Evolutionary conservation across 2,797 vertebrate genomes (phyloP).

Genomic region (Hipposideros larvatus): DNA sequence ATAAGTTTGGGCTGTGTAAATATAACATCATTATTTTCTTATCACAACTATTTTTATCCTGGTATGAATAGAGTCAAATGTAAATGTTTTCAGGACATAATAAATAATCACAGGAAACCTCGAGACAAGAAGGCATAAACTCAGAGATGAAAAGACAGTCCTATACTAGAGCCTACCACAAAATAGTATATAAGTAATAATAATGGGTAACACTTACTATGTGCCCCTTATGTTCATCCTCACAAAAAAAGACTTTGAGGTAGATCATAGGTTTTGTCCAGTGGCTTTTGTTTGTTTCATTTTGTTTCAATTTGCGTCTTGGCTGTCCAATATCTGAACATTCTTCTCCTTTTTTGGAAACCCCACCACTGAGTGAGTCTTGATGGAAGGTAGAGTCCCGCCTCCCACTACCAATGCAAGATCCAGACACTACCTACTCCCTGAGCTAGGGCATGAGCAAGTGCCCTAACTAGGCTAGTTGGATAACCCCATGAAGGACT

Average conservation of each 20-base stretch:
- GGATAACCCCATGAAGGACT: not conserved
- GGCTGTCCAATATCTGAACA: not conserved
- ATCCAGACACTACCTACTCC: not conserved
- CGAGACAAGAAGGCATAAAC: not conserved
- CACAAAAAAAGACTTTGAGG: not conserved
- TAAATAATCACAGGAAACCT: not conserved
- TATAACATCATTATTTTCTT: slow-evolving; percentile 34
- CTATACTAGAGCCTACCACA: not conserved
- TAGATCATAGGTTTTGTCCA: not conserved
- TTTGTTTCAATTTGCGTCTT: slow-evolving; percentile 38
- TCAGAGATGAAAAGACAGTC: not conserved
- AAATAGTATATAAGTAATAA: not conserved
- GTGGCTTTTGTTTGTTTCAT: not conserved
- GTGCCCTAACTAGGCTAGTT: not conserved
- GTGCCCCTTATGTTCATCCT: not conserved
- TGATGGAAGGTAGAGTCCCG: not conserved
- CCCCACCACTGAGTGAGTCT: not conserved
- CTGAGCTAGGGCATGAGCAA: not conserved
- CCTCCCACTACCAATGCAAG: not conserved
- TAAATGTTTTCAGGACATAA: not conserved
- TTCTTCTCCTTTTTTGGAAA: slow-evolving; percentile 15
- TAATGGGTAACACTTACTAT: not conserved
- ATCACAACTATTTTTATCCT: slow-evolving; percentile 32
- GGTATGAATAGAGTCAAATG: not conserved
- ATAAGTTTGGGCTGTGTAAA: not conserved